Base-by-base conservation (phyloP, 2,888 invertebrate genomes). In the Pandemis heparana region DNA sequence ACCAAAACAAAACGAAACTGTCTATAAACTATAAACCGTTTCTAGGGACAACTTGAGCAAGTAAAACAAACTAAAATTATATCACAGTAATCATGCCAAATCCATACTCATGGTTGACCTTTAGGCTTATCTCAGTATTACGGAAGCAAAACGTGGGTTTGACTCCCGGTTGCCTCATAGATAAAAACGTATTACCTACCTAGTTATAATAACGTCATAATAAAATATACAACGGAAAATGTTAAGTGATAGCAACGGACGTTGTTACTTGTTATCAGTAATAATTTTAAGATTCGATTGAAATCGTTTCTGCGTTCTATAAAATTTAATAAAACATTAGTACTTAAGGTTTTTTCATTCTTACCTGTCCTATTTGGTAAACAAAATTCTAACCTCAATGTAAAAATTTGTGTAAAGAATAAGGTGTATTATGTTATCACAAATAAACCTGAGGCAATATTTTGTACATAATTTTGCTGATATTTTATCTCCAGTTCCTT, bases 141-240 rank as follows among this genome's bases (percentile, higher is more conserved):
- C 72, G 72, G 67, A 67, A 67, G 51, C 56, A 67, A 32, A 38
- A 56, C 46, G 67, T 56, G 61, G 62, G 56, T 53, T 67, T 62
- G 53, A 67, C 38, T 72, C 67, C 72, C 72, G 71, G 56, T 72
- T 46, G 8, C 53, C 32, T 41, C 51, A 51, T 23, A 56, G n/a
- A 70, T 43, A 16, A 2, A n/a, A n/a, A 51, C 7, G 43, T 43
- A 41, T 38, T 39, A 4, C 1, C 23, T 53, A 53, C 43, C 12
- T 9, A 23, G 23, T 18, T 23, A 12, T 12, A 16, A 16, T 9
- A 56, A 12, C 18, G 12, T 23, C 9, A 16, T 16, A 53, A 53
- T 53, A 16, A 16, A 18, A 18, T 3, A n/a, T 3, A 53, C 51
- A 53, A 53, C 14, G 18, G 51, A 46, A n/a, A 14, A 14, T 14